A percentile compares a stretch with the other conserved stretches of the same genome.
phyloP scores from a whole-genome alignment of 2,888 invertebrate genomes.

The Adelognathus sp. region DNA sequence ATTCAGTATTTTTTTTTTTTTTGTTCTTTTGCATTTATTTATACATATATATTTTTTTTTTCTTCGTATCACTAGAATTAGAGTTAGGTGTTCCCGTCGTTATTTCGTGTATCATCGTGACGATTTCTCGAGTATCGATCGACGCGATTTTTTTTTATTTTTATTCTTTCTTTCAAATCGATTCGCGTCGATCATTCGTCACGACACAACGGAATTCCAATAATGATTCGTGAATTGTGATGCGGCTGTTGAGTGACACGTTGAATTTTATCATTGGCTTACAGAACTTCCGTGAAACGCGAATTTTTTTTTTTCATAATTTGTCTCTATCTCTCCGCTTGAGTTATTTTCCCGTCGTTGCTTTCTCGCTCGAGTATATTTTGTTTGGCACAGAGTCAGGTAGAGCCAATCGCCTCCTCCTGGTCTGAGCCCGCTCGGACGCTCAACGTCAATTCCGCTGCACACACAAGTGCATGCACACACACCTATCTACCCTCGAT shows the following conservation, averaged over 20 bases:
- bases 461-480: neutral
- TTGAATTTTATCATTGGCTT: slow-evolving; percentile 15
- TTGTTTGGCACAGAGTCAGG: slow-evolving; percentile 51
- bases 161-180: neutral
- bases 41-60: slow-evolving; percentile 4
- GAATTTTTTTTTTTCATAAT: neutral
- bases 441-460: neutral
- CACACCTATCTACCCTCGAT: neutral
- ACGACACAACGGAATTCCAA: slow-evolving; percentile 18
- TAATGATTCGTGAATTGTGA: slow-evolving; percentile 16
- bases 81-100: slow-evolving; percentile 51
- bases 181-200: slow-evolving; percentile 3
- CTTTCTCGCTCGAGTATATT: slow-evolving; percentile 44
- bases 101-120: slow-evolving; percentile 2
- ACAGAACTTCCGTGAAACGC: slow-evolving; percentile 13
- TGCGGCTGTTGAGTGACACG: neutral
- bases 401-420: slow-evolving; percentile 49
- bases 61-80: slow-evolving; percentile 37
- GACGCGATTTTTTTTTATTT: slow-evolving; percentile 2
- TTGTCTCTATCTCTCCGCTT: neutral
- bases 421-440: slow-evolving; percentile 24
- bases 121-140: slow-evolving; percentile 11
- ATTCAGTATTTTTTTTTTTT: slow-evolving; percentile 19
- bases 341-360: neutral
- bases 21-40: slow-evolving; percentile 8